Evolutionary conservation across 2,113 vertebrate genomes (phyloP).

Genomic region (Halichoeres trimaculatus): DNA sequence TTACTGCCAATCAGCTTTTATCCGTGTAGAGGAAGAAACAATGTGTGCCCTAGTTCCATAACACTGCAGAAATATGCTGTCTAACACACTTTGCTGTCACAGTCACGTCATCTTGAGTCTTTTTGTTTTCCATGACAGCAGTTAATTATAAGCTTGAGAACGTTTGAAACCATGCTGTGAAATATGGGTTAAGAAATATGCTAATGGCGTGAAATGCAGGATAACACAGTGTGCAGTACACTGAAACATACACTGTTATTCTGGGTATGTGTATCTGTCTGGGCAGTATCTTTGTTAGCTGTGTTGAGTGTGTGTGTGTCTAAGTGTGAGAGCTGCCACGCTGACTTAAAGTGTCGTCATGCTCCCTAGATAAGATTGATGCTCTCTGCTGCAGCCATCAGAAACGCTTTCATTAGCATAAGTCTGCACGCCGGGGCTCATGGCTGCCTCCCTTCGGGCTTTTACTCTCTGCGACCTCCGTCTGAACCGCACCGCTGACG

Average conservation of each 20-base stretch:
- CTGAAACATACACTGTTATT: slow-evolving; percentile 8
- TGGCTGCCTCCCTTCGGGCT: slow-evolving; percentile 24
- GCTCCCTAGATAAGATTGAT: slow-evolving; percentile 35
- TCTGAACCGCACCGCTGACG: slow-evolving; percentile 48
- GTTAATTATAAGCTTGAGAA: background rate
- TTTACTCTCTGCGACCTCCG: slow-evolving; percentile 39
- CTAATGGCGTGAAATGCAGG: background rate
- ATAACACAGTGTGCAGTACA: background rate
- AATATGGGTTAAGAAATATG: slow-evolving; percentile 12
- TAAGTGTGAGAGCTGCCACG: slow-evolving; percentile 6
- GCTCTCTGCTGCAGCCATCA: slow-evolving; percentile 13
- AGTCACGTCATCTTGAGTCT: background rate
- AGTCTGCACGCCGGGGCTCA: slow-evolving; percentile 1
- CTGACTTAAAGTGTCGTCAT: slow-evolving; percentile 12
- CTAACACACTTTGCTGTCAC: background rate
- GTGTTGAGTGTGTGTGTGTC: background rate
- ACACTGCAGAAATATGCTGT: background rate
- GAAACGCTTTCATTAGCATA: slow-evolving; percentile 28
- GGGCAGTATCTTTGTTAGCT: slow-evolving; percentile 11
- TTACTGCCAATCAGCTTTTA: slow-evolving; percentile 8
- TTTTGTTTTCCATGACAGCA: slow-evolving; percentile 18
- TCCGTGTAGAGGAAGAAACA: background rate
- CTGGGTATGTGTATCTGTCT: background rate
- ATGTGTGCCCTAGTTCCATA: background rate
- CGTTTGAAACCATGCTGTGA: slow-evolving; percentile 13